Base-by-base conservation (phyloP, 2,888 invertebrate genomes). In the Pachliopta kotzebuea region DNA sequence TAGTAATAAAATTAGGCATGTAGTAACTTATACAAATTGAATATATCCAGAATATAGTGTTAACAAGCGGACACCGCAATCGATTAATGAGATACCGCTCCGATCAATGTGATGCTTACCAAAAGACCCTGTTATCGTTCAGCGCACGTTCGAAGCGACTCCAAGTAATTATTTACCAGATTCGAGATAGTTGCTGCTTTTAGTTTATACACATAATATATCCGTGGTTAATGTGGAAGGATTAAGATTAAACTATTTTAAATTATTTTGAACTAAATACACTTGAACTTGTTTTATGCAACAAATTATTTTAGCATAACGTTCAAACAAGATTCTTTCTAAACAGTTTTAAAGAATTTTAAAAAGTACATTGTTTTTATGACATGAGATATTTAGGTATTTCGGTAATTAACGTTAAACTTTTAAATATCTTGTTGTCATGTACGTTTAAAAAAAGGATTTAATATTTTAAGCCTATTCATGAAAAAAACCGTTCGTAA, bases 1-100 rank as follows among this genome's bases (percentile, higher is more conserved):
- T 26, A 26, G 3, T 26, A 26, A 26, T 26, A 26, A 26, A 4
- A 26, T 6, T 3, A 26, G 26, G 45, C n/a, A n/a, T n/a, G 18
- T 45, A 45, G n/a, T 52, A 61, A 55, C 26, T 37, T 21, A 37
- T 29, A 26, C 55, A 45, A 55, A 53, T 60, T 24, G 54, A 54
- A 55, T 42, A 55, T 42, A 45, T 61, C 26, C 45, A 45, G 21
- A 9, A 45, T 54, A 55, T 17, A 4, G 60, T 14, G 61, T 8
- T 45, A 29, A 55, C 20, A 55, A 49, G 42, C 60, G 55, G 45
- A 58, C 54, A 54, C 58, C 42, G 29, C 61, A 59, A 63, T 55
- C 63, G 54, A 63, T 63, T 63, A 63, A 59, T 59, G 58, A 54
- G 59, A 53, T 63, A 63, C 63, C 58, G 63, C 37, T 63, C 63